Evolutionary conservation across 2,888 invertebrate species (phyloP).

Genomic region (Biston stratarius): DNA sequence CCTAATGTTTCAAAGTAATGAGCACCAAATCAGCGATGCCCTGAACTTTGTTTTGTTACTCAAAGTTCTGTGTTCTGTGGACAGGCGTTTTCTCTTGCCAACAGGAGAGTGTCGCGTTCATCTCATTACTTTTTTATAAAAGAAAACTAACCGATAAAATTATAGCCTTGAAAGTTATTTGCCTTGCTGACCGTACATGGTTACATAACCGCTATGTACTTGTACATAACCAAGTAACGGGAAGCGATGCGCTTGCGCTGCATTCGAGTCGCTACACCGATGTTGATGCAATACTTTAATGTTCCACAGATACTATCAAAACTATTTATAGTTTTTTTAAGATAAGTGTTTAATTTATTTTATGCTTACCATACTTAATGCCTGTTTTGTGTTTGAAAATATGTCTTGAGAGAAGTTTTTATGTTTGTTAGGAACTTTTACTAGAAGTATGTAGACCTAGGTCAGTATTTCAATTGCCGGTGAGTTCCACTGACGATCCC

Average conservation of each 20-base stretch:
- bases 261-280: conserved; percentile 49
- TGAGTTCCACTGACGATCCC: too few species aligned
- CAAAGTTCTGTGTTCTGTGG: too few species aligned
- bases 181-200: conserved; percentile 54
- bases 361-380: background rate
- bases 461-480: background rate
- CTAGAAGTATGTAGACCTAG: background rate
- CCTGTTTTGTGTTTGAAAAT: background rate
- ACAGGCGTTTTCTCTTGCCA: too few species aligned
- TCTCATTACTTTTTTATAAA: too few species aligned
- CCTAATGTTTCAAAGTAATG: too few species aligned
- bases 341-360: background rate
- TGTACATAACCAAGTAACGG: conserved; percentile 75
- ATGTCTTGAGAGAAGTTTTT: background rate
- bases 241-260: conserved; percentile 66
- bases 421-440: background rate
- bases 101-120: too few species aligned
- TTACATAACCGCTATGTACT: conserved; percentile 63
- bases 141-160: background rate
- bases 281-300: conserved; percentile 60
- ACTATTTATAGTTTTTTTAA: conserved; percentile 27
- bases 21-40: too few species aligned
- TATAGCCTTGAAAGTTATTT: conserved; percentile 11
- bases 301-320: conserved; percentile 37
- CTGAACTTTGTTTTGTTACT: too few species aligned